Conservation (phyloP, 2,888 invertebrate genomes). For the Dicyrtomina minuta region DNA sequence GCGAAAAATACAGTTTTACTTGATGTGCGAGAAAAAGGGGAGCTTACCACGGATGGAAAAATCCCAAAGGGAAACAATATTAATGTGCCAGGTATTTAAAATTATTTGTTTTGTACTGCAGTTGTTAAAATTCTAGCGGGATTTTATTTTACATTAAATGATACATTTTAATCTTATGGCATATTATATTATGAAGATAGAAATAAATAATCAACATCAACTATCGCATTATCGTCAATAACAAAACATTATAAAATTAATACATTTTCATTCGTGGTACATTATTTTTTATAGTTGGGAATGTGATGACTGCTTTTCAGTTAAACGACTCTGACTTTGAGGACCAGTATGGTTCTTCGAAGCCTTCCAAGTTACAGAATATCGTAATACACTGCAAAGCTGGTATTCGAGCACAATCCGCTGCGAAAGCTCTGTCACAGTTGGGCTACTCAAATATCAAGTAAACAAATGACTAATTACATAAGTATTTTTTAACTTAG, state of each 20-base stretch:
- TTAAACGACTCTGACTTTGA: conserved; percentile 3
- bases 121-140: too few species aligned
- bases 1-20: conserved; percentile 4
- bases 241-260: too few species aligned
- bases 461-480: conserved; percentile 9
- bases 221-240: not conserved
- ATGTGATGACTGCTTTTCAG: conserved; percentile 13
- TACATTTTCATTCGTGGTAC: too few species aligned
- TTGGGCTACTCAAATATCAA: conserved; percentile 22
- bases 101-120: too few species aligned
- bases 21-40: conserved; percentile 31
- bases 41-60: conserved; percentile 19
- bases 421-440: conserved; percentile 24
- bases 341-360: conserved; percentile 18
- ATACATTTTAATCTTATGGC: not conserved
- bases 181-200: not conserved
- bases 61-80: conserved; percentile 17
- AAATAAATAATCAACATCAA: not conserved
- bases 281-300: conserved; percentile 20
- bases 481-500: too few species aligned
- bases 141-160: not conserved
- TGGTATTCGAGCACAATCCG: conserved; percentile 24
- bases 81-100: not conserved
- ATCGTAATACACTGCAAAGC: conserved; percentile 30
- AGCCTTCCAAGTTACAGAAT: conserved; percentile 13